Base-by-base conservation (phyloP, 2,888 invertebrate species). In the Cryptocheilus praepositus region DNA sequence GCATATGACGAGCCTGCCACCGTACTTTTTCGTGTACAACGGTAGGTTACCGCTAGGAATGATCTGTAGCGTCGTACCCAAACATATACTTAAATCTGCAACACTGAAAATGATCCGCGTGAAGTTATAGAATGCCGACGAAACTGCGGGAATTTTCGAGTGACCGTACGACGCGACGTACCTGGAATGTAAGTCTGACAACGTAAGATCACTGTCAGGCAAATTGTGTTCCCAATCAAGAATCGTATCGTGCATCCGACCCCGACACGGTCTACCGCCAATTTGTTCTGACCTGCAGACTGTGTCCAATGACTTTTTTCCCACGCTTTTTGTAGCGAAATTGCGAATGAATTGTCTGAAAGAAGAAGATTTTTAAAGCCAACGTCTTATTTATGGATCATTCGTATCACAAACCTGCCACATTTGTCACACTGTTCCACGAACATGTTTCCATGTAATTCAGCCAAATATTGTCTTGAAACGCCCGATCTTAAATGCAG, bases 371-470 rank as follows among this genome's bases (percentile, higher is more conserved):
- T 57, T 66, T 61, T 11, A n/a, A n/a, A n/a, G n/a, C n/a, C n/a
- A n/a, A n/a, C n/a, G n/a, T n/a, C n/a, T n/a, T 96, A 95, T 72
- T 96, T 96, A 80, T 0, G 88, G 87, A 77, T 58, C 60, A 46
- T 54, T 7, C 11, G 13, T 5, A 25, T 22, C 68, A 76, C 73
- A 52, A 59, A 94, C 94, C 92, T 93, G 88, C 94, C 94, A 90
- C 99, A 99, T 80, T 93, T 92, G 85, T 94, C 93, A 87, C 99
- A 99, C 86, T 97, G 95, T 87, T 98, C 98, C 43, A 96, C 92
- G 90, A 98, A 99, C 95, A 99, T 98, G 89, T 99, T 98, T 0
- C 99, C 99, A 90, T 99, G 99, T 55, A 99, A 91, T 89, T 99
- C 99, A 11, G 98, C 93, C 70, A 99, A 89, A 84, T 93, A 90